Base-by-base conservation (phyloP, 2,888 invertebrate genomes). In the Dolichomitus sp. region DNA sequence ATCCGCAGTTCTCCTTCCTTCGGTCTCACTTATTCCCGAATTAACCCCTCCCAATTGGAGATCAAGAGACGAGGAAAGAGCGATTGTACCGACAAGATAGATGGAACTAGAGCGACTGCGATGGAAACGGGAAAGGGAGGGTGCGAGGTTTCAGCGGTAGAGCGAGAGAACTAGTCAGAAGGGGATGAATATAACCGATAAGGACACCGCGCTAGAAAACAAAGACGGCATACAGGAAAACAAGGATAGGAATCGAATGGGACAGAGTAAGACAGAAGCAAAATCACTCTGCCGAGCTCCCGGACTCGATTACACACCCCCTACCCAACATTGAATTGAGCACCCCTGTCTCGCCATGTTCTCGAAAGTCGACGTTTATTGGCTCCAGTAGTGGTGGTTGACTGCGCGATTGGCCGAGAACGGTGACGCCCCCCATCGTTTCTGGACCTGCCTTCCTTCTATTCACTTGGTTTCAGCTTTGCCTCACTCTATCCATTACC, bases 341-440 rank as follows among this genome's bases (percentile, higher is more conserved):
- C 86, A 91, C 91, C 92, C 80, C 92, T 92, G 92, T 50, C 90
- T 92, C 92, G 92, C 92, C 92, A 92, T 92, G 91, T 92, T 92
- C 90, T 85, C 83, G 85, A 81, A 80, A 81, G 81, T 86, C 72
- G 77, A 61, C 6, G 19, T 17, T 33, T 75, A 92, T 92, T 92
- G 92, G 92, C 84, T 42, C 54, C 30, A 4, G 6, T 27, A 23
- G 48, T 63, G 61, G 65, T 68, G 78, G 79, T 63, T 80, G 37
- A 77, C 61, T 9, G 17, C 65, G 48, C 68, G 75, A 92, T 92
- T 92, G 89, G 92, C 45, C 69, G 82, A 54, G 6, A 23, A 2
- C 40, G 61, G 87, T 87, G 84, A 90, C 92, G 92, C 92, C 91
- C 92, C 91, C 80, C 50, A 59, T 75, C 45, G 69, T 48, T 72